Base-by-base conservation (phyloP, 1,140 invertebrate species). In the Drosophila arizonae region DNA sequence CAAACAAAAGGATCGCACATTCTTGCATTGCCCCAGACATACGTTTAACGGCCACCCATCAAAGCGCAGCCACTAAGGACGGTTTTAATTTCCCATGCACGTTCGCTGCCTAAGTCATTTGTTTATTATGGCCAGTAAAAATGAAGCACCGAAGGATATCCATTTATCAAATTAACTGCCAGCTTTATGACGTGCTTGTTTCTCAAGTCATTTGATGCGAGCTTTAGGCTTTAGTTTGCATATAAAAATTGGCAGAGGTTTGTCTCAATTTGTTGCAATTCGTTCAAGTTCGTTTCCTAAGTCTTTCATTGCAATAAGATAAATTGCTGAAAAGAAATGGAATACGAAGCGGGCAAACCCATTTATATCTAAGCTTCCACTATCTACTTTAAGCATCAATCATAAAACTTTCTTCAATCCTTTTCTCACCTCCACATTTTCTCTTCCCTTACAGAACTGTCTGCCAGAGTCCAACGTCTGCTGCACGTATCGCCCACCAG, bases 401-500 rank as follows among this genome's bases (percentile, higher is more conserved):
- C 26, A 28, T 1, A 4, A 28, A 28, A 28, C 5, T 45, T 3
- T 0, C n/a, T 17, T 28, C 28, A 30, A 39, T 21, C 15, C 24
- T 24, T 30, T 9, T 5, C 41, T 43, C 17, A 9, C 30, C 33
- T 13, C 15, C 15, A 41, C 26, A 58, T 24, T 45, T 33, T 0
- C 5, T 50, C 57, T 26, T 9, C 4, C 4, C 24, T 79, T 66
- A 17, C 64, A 91, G 90, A 91, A 81, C 55, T 91, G 90, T 63
- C 79, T 76, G 11, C 77, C 88, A 2, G 81, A 87, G 60, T 77
- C 72, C 11, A 58, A 90, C 63, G 63, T 85, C 11, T 91, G 90
- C 70, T 91, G 90, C 69, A 90, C 76, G 6, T 91, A 90, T 26
- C 69, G 76, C 21, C 70, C 77, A 15, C 76, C 72, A 11, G 46